phyloP scores from a whole-genome alignment of 2,888 invertebrate genomes.

The Trachelus troglodyta region DNA sequence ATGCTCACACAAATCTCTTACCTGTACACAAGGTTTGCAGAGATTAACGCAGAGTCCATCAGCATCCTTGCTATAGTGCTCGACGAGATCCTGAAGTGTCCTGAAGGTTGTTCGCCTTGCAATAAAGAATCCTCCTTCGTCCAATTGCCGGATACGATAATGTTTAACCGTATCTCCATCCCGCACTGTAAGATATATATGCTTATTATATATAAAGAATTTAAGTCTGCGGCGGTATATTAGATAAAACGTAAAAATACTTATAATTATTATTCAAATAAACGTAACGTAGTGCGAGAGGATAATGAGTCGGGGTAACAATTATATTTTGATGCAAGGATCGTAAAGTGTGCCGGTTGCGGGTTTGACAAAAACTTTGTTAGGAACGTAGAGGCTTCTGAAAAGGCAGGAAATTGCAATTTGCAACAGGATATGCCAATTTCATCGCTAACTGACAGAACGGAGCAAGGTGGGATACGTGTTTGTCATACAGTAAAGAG shows the following conservation, averaged over 20 bases:
- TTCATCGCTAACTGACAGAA: conserved; percentile 19
- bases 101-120: conserved; percentile 97
- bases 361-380: neutral
- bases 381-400: neutral
- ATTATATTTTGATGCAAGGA: neutral
- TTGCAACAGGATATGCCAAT: conserved; percentile 23
- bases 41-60: conserved; percentile 99
- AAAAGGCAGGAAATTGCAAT: conserved; percentile 25
- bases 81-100: conserved; percentile 95
- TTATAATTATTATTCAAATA: neutral
- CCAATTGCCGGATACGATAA: conserved; percentile 97
- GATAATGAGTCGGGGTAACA: neutral
- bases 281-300: neutral
- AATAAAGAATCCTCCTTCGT: conserved; percentile 99
- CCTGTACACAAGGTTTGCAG: conserved; percentile 94
- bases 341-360: neutral
- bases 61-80: conserved; percentile 97
- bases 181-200: conserved; percentile 77
- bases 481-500: neutral
- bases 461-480: conserved; percentile 4
- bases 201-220: neutral
- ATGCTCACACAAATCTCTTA: conserved; percentile 56
- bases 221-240: neutral
- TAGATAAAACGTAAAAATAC: neutral
- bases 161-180: conserved; percentile 99